phyloP scores from a whole-genome alignment of 2,113 vertebrate species.

The Mirounga angustirostris region DNA sequence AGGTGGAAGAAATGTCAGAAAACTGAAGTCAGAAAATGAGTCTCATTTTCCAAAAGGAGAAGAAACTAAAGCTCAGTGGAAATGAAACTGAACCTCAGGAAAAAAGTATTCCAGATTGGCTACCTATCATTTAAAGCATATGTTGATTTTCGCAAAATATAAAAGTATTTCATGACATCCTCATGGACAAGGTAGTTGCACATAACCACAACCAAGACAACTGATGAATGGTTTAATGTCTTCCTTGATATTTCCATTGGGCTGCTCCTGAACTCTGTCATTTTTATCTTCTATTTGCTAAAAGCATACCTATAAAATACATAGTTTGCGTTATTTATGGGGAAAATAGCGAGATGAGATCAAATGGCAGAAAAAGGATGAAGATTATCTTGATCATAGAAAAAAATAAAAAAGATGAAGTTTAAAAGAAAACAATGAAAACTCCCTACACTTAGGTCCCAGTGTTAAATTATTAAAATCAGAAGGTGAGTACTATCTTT shows the following conservation, averaged over 20 bases:
- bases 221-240: neutral
- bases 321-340: neutral
- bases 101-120: neutral
- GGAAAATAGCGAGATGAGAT: neutral
- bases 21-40: neutral
- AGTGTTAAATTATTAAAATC: neutral
- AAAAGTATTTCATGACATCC: neutral
- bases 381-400: neutral
- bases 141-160: neutral
- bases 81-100: neutral
- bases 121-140: neutral
- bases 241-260: neutral
- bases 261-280: neutral
- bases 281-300: neutral
- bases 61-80: neutral
- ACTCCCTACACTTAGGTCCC: neutral
- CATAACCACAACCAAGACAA: neutral
- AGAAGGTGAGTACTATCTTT: neutral
- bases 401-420: neutral
- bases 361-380: neutral
- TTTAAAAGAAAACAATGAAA: neutral
- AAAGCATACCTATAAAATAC: neutral
- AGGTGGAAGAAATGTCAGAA: conserved; percentile 1
- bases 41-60: conserved; percentile 28
- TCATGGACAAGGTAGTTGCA: neutral